Base-by-base conservation (phyloP, 2,113 vertebrate species). In the Paraplagusia blochii region DNA sequence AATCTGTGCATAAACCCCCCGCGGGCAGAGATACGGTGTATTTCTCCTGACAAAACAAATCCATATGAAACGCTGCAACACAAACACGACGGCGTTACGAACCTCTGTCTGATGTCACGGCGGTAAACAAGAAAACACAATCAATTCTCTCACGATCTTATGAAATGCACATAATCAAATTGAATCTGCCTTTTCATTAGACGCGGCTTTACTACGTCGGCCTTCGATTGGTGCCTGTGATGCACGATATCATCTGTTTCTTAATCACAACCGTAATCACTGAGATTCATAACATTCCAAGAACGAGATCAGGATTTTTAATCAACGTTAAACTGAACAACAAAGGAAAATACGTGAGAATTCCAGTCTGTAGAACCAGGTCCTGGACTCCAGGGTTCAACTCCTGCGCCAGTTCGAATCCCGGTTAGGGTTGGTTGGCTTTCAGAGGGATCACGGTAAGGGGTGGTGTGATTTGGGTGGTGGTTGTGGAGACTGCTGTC, bases 181-280 rank as follows among this genome's bases (percentile, higher is more conserved):
- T 44, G 12, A 40, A 54, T 50, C 14, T 16, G 40, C 9, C 47
- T 15, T 11, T 13, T 72, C 35, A 48, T 72, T 64, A 49, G 34
- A 15, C 12, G 44, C 40, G 7, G 34, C 44, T 58, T 16, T 5
- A 10, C 45, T 48, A 50, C 39, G 53, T 44, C 11, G 47, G 42
- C 42, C 38, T 63, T 40, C 17, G 44, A 58, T 40, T 44, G n/a
- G 7, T 43, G 14, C 60, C 29, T 63, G 39, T 29, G 13, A 22
- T 15, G 10, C 17, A 45, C 42, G 15, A 52, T 40, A 15, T 58
- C 8, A 68, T 40, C n/a, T 46, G 17, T 45, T 51, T 52, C 11
- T 11, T 40, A 33, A 43, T 48, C 17, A 19, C 4, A 53, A 44
- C 42, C 29, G 56, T 55, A 52, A 59, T 54, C 39, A 53, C 9